A percentile compares a stretch with the other conserved stretches of the same genome.
Conservation (phyloP, 2,888 invertebrate genomes). For the Caenorhabditis uteleia region DNA sequence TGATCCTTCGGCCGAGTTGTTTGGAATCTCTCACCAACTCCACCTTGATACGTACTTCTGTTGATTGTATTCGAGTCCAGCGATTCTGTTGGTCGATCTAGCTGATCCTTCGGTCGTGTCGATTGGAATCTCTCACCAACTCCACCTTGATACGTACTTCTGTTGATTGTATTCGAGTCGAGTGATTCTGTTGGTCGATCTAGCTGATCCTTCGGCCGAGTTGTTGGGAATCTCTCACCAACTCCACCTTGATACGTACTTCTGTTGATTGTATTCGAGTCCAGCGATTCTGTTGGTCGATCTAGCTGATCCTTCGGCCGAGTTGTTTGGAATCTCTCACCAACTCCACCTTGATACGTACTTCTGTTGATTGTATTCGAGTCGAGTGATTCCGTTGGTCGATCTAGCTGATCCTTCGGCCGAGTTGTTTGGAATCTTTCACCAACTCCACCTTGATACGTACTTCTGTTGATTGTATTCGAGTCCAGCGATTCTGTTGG, state of each 20-base stretch:
- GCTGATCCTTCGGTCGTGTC: conserved; percentile 11
- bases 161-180: conserved; percentile 19
- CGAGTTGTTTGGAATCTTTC: conserved; percentile 19
- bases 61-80: conserved; percentile 11
- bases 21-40: conserved; percentile 10
- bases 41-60: conserved; percentile 14
- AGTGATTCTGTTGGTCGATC: conserved; percentile 18
- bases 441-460: conserved; percentile 29
- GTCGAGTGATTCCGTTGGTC: conserved; percentile 16
- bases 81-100: conserved; percentile 7
- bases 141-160: conserved; percentile 21
- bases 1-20: conserved; percentile 10
- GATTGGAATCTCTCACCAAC: conserved; percentile 17
- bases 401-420: conserved; percentile 25
- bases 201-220: conserved; percentile 17
- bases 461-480: conserved; percentile 20
- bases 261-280: conserved; percentile 21
- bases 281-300: conserved; percentile 16
- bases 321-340: conserved; percentile 17
- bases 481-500: conserved; percentile 16
- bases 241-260: conserved; percentile 22
- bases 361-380: conserved; percentile 19
- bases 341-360: conserved; percentile 26
- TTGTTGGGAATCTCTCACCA: conserved; percentile 17
- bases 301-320: conserved; percentile 24